These are phyloP conservation scores for Agrotis clavis DNA, from an alignment of 2,888 invertebrate species.

Conservation along the genomic window DNA sequence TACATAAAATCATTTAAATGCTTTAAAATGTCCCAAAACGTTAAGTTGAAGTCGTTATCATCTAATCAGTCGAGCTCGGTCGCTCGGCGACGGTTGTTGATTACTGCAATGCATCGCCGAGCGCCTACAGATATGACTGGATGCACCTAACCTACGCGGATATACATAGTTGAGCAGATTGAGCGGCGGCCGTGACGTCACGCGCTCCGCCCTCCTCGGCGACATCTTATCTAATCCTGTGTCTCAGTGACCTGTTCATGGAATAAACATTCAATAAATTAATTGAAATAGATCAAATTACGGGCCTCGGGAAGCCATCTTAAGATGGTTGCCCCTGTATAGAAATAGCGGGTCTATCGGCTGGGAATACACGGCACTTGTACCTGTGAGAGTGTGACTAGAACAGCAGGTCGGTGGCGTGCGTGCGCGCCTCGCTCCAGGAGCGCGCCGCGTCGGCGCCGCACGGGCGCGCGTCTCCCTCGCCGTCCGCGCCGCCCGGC, in stretches of 20 bases:
- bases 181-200: constrained; percentile 25
- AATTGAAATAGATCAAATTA: neutral
- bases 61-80: constrained; percentile 72
- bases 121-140: constrained; percentile 70
- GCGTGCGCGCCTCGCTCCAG: constrained; percentile 85
- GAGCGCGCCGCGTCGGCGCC: constrained; percentile 80
- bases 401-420: constrained; percentile 86
- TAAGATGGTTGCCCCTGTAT: too few relatives aligned
- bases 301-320: too few relatives aligned
- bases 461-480: constrained; percentile 77
- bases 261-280: neutral
- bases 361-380: neutral
- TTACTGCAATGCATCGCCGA: constrained; percentile 41
- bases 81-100: constrained; percentile 37
- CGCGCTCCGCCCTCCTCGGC: neutral
- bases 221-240: constrained; percentile 14
- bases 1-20: constrained; percentile 62
- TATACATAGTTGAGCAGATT: constrained; percentile 69
- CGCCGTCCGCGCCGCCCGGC: constrained; percentile 29
- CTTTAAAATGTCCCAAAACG: constrained; percentile 63
- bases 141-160: constrained; percentile 61
- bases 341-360: neutral
- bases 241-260: constrained; percentile 42
- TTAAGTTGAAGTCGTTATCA: constrained; percentile 60
- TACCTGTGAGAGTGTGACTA: constrained; percentile 67